phyloP scores from a whole-genome alignment of 2,797 vertebrate species.

The Oreortyx pictus region DNA sequence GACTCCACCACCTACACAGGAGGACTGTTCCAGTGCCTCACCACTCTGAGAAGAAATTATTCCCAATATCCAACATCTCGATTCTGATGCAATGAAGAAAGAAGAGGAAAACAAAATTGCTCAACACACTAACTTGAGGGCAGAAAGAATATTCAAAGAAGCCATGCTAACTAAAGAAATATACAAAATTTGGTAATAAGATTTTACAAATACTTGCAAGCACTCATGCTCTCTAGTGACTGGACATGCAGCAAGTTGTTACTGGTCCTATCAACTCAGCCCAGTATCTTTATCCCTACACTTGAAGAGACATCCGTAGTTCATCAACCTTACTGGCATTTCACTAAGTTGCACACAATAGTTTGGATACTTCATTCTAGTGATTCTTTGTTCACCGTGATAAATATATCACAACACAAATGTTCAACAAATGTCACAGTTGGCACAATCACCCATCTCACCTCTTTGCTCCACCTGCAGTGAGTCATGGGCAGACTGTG shows the following conservation, averaged over 20 bases:
- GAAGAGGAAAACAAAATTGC: not conserved
- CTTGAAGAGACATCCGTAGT: not conserved
- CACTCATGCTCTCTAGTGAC: not conserved
- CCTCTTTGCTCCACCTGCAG: not conserved
- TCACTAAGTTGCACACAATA: not conserved
- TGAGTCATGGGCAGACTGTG: too few relatives aligned
- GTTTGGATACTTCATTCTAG: not conserved
- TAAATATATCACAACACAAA: not conserved
- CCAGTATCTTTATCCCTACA: not conserved
- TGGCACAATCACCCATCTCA: accelerated
- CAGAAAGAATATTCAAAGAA: not conserved
- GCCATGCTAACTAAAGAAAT: not conserved
- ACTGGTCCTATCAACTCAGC: not conserved
- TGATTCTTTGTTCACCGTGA: not conserved
- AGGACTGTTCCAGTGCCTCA: too few relatives aligned
- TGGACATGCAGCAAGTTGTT: not conserved
- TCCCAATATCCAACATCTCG: accelerated
- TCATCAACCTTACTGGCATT: not conserved
- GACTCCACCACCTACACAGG: too few relatives aligned
- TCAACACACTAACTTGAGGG: not conserved
- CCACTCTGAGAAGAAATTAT: too few relatives aligned
- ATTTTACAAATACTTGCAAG: not conserved
- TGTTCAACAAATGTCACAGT: not conserved
- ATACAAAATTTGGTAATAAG: not conserved
- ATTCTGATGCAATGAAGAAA: not conserved